These are phyloP conservation scores for Clupea harengus DNA, from an alignment of 2,113 vertebrate species.

Conservation along the genomic window DNA sequence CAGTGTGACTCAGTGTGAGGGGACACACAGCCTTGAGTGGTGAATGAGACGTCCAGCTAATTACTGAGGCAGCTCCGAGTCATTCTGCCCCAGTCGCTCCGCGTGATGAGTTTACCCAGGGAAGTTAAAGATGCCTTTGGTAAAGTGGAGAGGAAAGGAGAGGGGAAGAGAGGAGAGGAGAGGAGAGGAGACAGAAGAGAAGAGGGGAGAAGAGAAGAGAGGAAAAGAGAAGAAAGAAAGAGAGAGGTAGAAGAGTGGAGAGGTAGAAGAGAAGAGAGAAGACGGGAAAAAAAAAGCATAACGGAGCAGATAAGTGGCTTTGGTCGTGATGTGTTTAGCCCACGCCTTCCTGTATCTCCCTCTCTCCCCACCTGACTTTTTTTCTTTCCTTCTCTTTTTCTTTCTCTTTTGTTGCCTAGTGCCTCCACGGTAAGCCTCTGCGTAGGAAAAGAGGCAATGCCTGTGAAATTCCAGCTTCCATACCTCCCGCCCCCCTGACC, in stretches of 20 bases:
- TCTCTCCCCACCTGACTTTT: slow-evolving; percentile 33
- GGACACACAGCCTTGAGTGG: slow-evolving; percentile 51
- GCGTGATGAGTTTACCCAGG: slow-evolving; percentile 50
- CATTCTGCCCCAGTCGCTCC: slow-evolving; percentile 52
- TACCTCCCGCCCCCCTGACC: not conserved
- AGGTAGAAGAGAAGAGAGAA: not conserved
- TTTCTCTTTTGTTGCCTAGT: slow-evolving; percentile 48
- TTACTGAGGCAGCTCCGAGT: slow-evolving; percentile 51
- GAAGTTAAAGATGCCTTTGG: slow-evolving; percentile 53
- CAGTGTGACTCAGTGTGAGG: not conserved
- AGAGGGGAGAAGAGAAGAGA: not conserved
- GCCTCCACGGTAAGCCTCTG: slow-evolving; percentile 51
- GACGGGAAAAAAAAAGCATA: slow-evolving; percentile 32
- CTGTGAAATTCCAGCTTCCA: slow-evolving; percentile 53
- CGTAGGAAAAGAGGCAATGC: slow-evolving; percentile 44
- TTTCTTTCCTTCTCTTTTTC: slow-evolving; percentile 23
- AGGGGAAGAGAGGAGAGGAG: not conserved
- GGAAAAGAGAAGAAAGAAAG: not conserved
- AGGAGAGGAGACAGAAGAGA: not conserved
- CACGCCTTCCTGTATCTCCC: slow-evolving; percentile 53
- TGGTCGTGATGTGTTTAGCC: slow-evolving; percentile 58
- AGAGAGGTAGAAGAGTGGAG: not conserved
- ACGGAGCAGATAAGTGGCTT: slow-evolving; percentile 53
- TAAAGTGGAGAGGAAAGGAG: not conserved
- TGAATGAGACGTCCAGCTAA: slow-evolving; percentile 60